Base-by-base conservation (phyloP, 37 sponge, comb jelly and placozoan species). In the Ephydatia muelleri region DNA sequence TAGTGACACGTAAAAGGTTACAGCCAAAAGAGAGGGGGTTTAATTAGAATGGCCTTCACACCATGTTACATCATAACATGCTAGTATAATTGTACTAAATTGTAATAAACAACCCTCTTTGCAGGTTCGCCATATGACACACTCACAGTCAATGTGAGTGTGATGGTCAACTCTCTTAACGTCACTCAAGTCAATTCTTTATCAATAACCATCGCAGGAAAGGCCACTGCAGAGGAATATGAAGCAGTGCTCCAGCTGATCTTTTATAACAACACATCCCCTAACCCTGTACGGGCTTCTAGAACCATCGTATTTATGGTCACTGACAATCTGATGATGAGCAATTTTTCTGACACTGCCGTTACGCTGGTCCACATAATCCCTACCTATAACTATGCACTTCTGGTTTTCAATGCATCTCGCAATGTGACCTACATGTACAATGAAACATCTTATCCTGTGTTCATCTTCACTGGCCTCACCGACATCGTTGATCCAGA, bases 331-430 rank as follows among this genome's bases (percentile, higher is more conserved):
- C 33, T 71, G 33, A 29, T 66, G 28, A 48, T 79, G 30, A 14
- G 16, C 43, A 9, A 43, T 5, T 14, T 19, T 1, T 16, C 6
- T 5, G 25, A 11, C 21, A 72, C 38, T 8, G 86, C 86, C 34
- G 65, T 32, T 9, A 74, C 84, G 6, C 65, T 37, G 71, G 80
- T 89, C 0, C 48, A 47, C 0, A 49, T 85, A 1, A 21, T 70
- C 25, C 86, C 86, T 5, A 80, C 78, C 3, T 85, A 84, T 67
- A 86, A 90, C 57, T 82, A 76, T 25, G 81, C 82, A 0, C 28
- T 84, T 11, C 26, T 78, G 67, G 73, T 21, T 19, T 73, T 81
- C 57, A 73, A 36, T 33, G 38, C 73, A 30, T 5, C 34, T 14
- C 47, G 47, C 12, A 78, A 8, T 16, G 65, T 90, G 16, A 76